Evolutionary conservation across 1,140 invertebrate genomes (phyloP), one percentile per base, ranked within the genome.

Genomic region (Lasioglossum baleicum): DNA sequence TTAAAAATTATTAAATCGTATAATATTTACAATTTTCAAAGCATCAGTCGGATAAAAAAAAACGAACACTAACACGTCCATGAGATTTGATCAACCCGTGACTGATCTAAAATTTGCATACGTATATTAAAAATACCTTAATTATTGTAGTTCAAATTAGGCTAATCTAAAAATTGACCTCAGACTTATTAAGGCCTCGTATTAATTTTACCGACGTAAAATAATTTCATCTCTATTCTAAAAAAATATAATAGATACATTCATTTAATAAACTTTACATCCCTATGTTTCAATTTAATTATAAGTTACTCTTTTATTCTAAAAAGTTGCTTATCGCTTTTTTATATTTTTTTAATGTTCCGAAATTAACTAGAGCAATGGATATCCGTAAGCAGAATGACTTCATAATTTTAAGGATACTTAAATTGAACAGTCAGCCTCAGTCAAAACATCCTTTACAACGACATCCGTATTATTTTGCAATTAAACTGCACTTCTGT

Each of bases 371-470:
- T 61, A 73, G 22, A 61, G n/a, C 20, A 80, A 75, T n/a, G 15
- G 20, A 35, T 31, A n/a, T 68, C 10, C 7, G 15, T 58, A 58
- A 79, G 69, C 69, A 66, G 63, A 42, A 60, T 51, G 35, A 11
- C 11, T 48, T 48, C 48, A 61, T 42, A 51, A 51, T 74, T 79
- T 73, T 56, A 64, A 64, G 15, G 1, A 58, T 75, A 60, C 72
- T 82, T 72, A 72, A 17, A 60, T 31, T 53, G 51, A 53, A 40
- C 68, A 83, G 58, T 83, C 53, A 83, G 79, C 79, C 82, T 83
- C 82, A 77, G 68, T 82, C 67, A 83, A 73, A 72, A 60, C 67
- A 77, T 75, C 31, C 63, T 64, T 68, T 80, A 60, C 31, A 68
- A 80, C 20, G 61, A 75, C n/a, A 67, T 80, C 40, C 74, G 13